A percentile compares a stretch with the other conserved stretches of the same genome.
These are phyloP conservation scores for Caenorhabditis inopinata DNA, from an alignment of 1,140 invertebrate species.

Conservation along the genomic window DNA sequence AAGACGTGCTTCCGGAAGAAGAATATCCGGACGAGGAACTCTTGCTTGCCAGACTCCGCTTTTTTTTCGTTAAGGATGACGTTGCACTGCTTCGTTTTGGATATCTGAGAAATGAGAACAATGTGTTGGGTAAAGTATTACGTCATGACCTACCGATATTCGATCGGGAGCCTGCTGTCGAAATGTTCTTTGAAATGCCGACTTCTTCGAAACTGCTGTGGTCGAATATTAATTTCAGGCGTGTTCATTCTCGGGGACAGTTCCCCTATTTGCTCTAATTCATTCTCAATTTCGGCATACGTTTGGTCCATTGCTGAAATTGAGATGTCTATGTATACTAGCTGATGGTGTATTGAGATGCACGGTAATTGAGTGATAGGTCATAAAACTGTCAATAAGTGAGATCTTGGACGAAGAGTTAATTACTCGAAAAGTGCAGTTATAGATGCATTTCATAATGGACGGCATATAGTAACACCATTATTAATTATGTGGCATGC, in stretches of 20 bases:
- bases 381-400: background rate
- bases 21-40: constrained; percentile 14
- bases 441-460: background rate
- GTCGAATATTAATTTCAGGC: too few relatives aligned
- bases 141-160: background rate
- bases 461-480: background rate
- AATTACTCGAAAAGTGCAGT: background rate
- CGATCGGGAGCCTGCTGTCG: constrained; percentile 21
- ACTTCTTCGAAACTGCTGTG: background rate
- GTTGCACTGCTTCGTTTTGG: background rate
- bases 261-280: background rate
- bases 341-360: background rate
- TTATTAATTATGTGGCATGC: background rate
- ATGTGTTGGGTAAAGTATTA: background rate
- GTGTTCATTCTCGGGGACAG: too few relatives aligned
- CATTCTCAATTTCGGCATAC: constrained; percentile 1
- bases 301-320: constrained; percentile 22
- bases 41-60: background rate
- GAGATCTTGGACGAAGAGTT: too few relatives aligned
- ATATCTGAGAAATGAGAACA: background rate
- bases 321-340: too few relatives aligned
- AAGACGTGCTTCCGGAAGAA: background rate
- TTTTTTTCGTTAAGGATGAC: background rate
- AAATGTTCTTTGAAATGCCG: constrained; percentile 1
- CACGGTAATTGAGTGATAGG: background rate